Evolutionary conservation across 2,888 invertebrate genomes (phyloP).

Genomic region (Tenthredo mesomela): DNA sequence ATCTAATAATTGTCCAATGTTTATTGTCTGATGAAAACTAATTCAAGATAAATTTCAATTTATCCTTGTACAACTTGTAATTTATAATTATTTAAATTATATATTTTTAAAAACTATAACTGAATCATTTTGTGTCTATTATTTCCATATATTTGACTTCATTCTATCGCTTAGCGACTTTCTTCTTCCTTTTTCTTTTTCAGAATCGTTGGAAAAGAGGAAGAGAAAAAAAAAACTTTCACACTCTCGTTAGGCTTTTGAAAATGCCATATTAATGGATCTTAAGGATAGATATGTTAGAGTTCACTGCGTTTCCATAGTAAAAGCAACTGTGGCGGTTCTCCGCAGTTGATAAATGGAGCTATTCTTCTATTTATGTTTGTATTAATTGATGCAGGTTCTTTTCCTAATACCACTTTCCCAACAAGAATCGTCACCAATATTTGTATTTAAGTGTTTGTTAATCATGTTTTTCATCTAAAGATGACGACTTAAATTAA

Average conservation of each 20-base stretch:
- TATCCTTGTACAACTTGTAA: conserved; percentile 43
- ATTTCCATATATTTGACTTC: not conserved
- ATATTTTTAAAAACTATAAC: conserved; percentile 36
- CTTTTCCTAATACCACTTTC: not conserved
- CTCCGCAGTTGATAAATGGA: conserved; percentile 1
- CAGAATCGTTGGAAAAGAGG: not conserved
- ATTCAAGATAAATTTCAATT: conserved; percentile 19
- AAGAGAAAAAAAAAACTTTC: not conserved
- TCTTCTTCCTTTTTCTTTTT: not conserved
- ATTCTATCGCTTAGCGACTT: not conserved
- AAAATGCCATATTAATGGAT: not conserved
- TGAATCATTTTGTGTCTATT: not conserved
- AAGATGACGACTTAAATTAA: conserved; percentile 67
- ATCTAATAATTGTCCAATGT: not conserved
- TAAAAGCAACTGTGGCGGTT: conserved; percentile 10
- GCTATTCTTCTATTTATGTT: conserved; percentile 64
- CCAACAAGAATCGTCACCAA: not conserved
- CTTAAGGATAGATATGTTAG: not conserved
- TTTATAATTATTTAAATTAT: conserved; percentile 49
- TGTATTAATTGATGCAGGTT: conserved; percentile 59
- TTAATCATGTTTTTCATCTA: conserved; percentile 65
- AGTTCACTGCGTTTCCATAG: not conserved
- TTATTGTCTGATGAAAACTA: not conserved
- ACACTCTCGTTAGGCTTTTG: not conserved
- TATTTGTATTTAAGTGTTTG: conserved; percentile 55